Evolutionary conservation across 1,140 invertebrate genomes (phyloP).

Genomic region (Eumaeus atala): DNA sequence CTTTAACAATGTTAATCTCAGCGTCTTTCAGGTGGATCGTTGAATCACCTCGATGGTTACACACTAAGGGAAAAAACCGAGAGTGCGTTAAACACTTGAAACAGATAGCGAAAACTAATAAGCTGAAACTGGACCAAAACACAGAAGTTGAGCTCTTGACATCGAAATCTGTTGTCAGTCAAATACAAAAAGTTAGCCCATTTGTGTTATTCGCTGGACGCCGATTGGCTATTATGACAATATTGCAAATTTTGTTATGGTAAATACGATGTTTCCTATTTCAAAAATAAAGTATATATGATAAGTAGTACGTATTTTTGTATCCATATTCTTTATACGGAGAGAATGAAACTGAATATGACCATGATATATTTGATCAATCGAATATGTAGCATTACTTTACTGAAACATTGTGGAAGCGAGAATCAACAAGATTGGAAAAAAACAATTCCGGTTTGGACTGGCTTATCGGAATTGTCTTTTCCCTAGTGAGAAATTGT

Average conservation of each 20-base stretch:
- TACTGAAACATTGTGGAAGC: no score
- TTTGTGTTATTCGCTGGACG: constrained; percentile 74
- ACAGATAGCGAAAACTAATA: constrained; percentile 79
- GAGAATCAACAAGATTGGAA: no score
- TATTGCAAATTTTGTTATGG: constrained; percentile 53
- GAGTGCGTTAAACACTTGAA: constrained; percentile 76
- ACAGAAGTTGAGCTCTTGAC: constrained; percentile 47
- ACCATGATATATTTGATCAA: no score
- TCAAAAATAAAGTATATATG: no score
- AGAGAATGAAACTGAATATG: no score
- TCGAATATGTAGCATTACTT: no score
- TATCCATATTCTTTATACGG: no score
- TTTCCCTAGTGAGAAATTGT: no score
- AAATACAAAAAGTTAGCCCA: constrained; percentile 54
- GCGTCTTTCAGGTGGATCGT: constrained; percentile 70
- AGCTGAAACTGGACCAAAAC: constrained; percentile 63
- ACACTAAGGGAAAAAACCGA: constrained; percentile 74
- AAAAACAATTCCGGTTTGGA: no score
- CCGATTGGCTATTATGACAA: constrained; percentile 75
- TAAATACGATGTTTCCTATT: constrained; percentile 47
- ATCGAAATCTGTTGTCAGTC: constrained; percentile 39
- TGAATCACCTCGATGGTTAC: constrained; percentile 80
- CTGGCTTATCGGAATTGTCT: no score
- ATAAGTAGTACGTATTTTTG: no score
- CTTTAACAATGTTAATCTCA: constrained; percentile 6